Evolutionary conservation across 1,140 invertebrate genomes (phyloP), one percentile per base, ranked within the genome.

Genomic region (Calliphora vicina): DNA sequence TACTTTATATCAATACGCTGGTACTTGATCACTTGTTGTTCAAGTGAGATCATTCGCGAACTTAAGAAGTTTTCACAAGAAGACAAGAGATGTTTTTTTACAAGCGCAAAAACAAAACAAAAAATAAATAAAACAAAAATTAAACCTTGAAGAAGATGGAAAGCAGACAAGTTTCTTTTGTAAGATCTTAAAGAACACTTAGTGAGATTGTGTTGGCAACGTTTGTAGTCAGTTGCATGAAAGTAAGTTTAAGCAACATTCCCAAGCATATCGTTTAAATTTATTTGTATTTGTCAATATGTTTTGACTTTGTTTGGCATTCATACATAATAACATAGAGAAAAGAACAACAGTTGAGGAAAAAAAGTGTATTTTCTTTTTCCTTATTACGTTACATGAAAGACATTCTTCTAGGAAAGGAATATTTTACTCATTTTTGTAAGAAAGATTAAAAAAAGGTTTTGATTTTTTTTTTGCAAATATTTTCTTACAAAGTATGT

Each of bases 241-340:
- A 35, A 17, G 50, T 57, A 57, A n/a, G 15, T 57, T n/a, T 57
- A 17, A n/a, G 17, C 50, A 17, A 25, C 61, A 67, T 67, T 76
- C 27, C 26, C 35, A 84, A 83, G 83, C 81, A 73, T 81, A 27
- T 81, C 43, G 27, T 81, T 80, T 84, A 23, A 67, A 76, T 78
- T 45, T 83, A 81, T 82, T 82, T 85, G 83, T 84, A 86, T 82
- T 86, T 85, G 84, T 86, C 85, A 86, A 88, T 86, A 88, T 87
- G 87, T 87, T 88, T 86, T 87, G 87, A 87, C 87, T 88, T 87
- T 87, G 87, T 88, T 88, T 88, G 87, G 87, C 87, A 88, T 88
- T 87, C 86, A 87, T 87, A 88, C 86, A 87, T 87, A 88, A 87
- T 86, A 86, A 86, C 83, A 86, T n/a, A 72, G 26, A 74, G 17